phyloP scores from a whole-genome alignment of 2,797 vertebrate genomes.

The Okamejei kenojei region DNA sequence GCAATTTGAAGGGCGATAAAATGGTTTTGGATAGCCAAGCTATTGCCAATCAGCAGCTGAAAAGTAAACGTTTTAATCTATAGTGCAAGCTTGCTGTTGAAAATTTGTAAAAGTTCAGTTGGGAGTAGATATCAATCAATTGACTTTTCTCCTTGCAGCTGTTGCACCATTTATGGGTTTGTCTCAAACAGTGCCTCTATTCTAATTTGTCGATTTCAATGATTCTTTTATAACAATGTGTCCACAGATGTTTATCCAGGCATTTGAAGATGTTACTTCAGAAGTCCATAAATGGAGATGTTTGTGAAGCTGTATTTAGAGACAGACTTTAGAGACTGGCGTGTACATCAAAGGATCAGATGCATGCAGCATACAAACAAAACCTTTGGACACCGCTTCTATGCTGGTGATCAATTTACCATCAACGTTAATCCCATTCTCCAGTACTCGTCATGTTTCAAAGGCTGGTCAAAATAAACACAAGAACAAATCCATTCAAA shows the following conservation, averaged over 20 bases:
- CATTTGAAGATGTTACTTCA: slow-evolving; percentile 23
- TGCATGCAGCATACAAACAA: too few relatives aligned
- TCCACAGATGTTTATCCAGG: slow-evolving; percentile 20
- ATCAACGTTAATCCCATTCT: too few relatives aligned
- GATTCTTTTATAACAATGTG: slow-evolving; percentile 20
- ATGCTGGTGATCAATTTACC: too few relatives aligned
- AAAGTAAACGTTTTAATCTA: not conserved
- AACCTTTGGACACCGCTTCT: too few relatives aligned
- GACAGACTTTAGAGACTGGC: not conserved
- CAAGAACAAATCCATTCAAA: too few relatives aligned
- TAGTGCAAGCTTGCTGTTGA: not conserved
- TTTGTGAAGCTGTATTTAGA: not conserved
- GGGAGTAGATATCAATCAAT: not conserved
- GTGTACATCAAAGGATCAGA: not conserved
- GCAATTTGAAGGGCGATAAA: slow-evolving; percentile 7
- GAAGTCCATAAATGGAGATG: slow-evolving; percentile 7
- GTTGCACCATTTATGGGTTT: not conserved
- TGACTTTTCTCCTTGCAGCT: not conserved
- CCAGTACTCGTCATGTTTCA: too few relatives aligned
- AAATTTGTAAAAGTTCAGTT: not conserved
- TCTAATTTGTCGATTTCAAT: not conserved
- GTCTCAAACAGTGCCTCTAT: not conserved
- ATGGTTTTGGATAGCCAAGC: not conserved
- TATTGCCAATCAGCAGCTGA: not conserved
- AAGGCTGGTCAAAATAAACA: too few relatives aligned